A percentile compares a stretch with the other conserved stretches of the same genome.
Evolutionary conservation across 2,113 vertebrate species (phyloP).

Genomic region (Epinephelus lanceolatus): DNA sequence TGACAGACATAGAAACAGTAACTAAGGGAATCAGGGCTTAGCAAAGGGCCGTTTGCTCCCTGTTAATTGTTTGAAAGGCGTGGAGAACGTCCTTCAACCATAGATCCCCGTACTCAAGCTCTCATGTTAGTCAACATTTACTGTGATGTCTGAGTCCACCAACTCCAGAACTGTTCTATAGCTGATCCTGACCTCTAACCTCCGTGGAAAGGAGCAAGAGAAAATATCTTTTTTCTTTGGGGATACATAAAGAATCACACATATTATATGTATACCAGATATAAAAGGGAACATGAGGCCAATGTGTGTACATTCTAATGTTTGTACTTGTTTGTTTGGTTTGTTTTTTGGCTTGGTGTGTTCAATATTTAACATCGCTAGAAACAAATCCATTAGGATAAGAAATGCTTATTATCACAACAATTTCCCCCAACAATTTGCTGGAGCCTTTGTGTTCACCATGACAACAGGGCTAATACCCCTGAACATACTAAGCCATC

Average conservation of each 20-base stretch:
- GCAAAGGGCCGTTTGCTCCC: not conserved
- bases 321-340: conserved; percentile 4
- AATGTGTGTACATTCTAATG: not conserved
- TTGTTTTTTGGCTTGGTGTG: not conserved
- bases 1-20: too few species aligned
- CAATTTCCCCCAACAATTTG: conserved; percentile 58
- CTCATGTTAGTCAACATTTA: not conserved
- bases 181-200: not conserved
- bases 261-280: not conserved
- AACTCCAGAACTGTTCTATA: not conserved
- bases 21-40: not conserved
- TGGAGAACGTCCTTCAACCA: not conserved
- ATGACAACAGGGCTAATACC: conserved; percentile 76
- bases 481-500: conserved; percentile 76
- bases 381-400: conserved; percentile 67
- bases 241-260: not conserved
- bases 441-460: conserved; percentile 65
- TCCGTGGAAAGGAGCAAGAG: not conserved
- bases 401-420: conserved; percentile 70
- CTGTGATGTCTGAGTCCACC: not conserved
- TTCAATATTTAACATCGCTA: conserved; percentile 52
- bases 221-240: not conserved
- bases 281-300: not conserved
- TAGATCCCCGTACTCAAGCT: not conserved
- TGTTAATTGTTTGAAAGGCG: conserved; percentile 1